A percentile compares a stretch with the other conserved stretches of the same genome.
phyloP scores from a whole-genome alignment of 1,140 invertebrate genomes.

The Theocolax elegans region DNA sequence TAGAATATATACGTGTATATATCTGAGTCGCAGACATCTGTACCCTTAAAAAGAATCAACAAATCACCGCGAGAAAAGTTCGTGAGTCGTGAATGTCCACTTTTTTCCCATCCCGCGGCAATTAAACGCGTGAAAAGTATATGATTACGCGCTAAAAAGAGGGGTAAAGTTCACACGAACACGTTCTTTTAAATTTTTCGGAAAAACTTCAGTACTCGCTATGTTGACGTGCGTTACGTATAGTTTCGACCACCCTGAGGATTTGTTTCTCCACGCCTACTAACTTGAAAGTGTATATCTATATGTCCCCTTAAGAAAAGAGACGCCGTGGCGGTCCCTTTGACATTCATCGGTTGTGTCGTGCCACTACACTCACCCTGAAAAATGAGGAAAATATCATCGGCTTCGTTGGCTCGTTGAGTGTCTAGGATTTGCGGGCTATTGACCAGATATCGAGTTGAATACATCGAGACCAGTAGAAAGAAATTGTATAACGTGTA shows the following conservation, averaged over 20 bases:
- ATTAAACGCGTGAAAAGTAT: background rate
- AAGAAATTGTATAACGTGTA: too few relatives aligned
- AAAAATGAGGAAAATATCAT: background rate
- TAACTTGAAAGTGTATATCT: too few relatives aligned
- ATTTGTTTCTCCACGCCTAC: constrained; percentile 47
- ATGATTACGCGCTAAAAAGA: background rate
- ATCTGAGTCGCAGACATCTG: too few relatives aligned
- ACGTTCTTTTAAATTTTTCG: constrained; percentile 17
- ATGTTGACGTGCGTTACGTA: background rate
- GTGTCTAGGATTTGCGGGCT: constrained; percentile 65
- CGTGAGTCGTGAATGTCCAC: background rate
- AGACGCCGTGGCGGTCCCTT: too few relatives aligned
- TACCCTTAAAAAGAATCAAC: too few relatives aligned
- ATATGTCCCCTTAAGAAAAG: too few relatives aligned
- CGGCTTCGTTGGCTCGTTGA: constrained; percentile 42
- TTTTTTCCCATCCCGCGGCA: background rate
- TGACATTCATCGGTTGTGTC: too few relatives aligned
- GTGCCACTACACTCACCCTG: too few relatives aligned
- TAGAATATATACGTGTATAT: too few relatives aligned
- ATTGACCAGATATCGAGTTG: constrained; percentile 51
- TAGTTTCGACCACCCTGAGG: constrained; percentile 45
- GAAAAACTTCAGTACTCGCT: background rate
- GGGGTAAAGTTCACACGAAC: background rate
- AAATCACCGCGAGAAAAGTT: too few relatives aligned
- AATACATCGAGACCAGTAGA: too few relatives aligned